Conservation (phyloP, 2,797 vertebrate species). For the Pterois miles region DNA sequence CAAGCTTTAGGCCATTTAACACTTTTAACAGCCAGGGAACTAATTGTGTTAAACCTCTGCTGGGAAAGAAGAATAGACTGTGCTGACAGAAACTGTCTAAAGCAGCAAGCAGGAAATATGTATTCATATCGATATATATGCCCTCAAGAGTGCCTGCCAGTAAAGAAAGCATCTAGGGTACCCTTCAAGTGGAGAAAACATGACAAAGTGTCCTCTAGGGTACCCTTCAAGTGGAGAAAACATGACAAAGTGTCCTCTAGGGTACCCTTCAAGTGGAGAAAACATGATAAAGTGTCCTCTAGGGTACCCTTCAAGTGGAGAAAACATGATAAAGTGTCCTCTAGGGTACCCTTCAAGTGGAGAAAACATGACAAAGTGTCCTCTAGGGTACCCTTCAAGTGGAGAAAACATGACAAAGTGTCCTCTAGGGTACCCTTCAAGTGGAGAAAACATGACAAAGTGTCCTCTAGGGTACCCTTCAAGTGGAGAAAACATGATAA, state of each 20-base stretch:
- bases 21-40: slow-evolving; percentile 41
- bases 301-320: too few relatives aligned
- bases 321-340: too few relatives aligned
- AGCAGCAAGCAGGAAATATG: neutral
- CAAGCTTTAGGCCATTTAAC: slow-evolving; percentile 63
- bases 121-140: neutral
- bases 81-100: neutral
- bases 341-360: rapidly evolving
- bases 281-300: too few relatives aligned
- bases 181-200: neutral
- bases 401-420: too few relatives aligned
- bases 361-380: too few relatives aligned
- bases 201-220: neutral
- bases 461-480: too few relatives aligned
- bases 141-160: neutral
- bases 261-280: neutral
- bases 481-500: too few relatives aligned
- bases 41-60: slow-evolving; percentile 36
- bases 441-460: too few relatives aligned
- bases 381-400: too few relatives aligned
- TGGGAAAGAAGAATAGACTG: neutral
- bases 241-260: neutral
- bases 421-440: too few relatives aligned
- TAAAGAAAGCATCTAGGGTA: too few relatives aligned
- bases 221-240: neutral